Base-by-base conservation (phyloP, 2,888 invertebrate species). In the Alentia gelatinosa region DNA sequence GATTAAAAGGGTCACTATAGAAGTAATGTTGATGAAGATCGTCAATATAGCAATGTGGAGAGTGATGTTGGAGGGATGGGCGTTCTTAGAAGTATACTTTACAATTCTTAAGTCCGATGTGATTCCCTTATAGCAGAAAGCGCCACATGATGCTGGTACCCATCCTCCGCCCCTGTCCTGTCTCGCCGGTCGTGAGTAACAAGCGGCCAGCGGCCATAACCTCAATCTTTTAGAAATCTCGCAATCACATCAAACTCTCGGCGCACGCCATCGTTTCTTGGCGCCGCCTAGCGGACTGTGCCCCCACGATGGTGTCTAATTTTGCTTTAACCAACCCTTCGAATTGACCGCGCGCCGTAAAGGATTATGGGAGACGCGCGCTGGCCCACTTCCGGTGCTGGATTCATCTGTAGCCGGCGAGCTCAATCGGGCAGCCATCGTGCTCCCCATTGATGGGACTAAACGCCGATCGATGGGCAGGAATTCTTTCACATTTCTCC, bases 221-320 rank as follows among this genome's bases (percentile, higher is more conserved):
- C 86, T 30, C 86, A 86, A 86, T 86, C 86, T 86, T 86, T 86
- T 50, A 42, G 50, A 86, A 86, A 86, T 86, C 86, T 86, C 15
- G 26, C 86, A 86, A 86, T 86, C 50, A 86, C 86, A 86, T 86
- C 86, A 86, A 86, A 86, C 86, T 42, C 86, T 86, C 86, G 86
- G 33, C 47, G 47, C 26, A 19, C 30, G 86, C 50, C 86, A 50
- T 50, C 86, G 30, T 47, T 50, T 47, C 86, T 86, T 50, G 42
- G 30, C 86, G 15, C 19, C 15, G 12, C 83, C 39, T 23, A 9
- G 15, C 39, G 35, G 26, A 1, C 40, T 12, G 4, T 33, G 42
- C 3, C 30, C 42, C 15, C 7, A 26, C 23, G 19, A 47, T 47
- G 86, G 86, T 86, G 47, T 86, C 86, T 86, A 86, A 86, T 86